Evolutionary conservation across 35 echinoderm and acorn worm species (phyloP).

Genomic region (Diadema setosum): DNA sequence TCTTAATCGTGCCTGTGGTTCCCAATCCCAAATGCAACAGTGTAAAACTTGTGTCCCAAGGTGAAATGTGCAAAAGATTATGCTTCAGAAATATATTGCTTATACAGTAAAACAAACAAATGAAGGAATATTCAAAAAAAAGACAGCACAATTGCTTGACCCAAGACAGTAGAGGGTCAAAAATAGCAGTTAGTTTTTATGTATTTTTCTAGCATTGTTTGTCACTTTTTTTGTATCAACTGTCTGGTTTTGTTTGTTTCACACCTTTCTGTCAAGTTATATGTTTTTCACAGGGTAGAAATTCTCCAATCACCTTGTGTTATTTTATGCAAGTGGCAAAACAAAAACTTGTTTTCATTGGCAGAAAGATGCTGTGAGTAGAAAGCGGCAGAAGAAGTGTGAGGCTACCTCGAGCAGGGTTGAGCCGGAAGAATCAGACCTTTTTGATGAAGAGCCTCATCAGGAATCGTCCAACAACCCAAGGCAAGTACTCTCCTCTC

Average conservation of each 20-base stretch:
- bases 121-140: too few species aligned
- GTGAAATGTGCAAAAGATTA: background rate
- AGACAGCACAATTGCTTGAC: too few species aligned
- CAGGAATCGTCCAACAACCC: background rate
- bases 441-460: background rate
- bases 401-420: background rate
- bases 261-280: background rate
- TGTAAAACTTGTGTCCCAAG: background rate
- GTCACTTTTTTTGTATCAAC: background rate
- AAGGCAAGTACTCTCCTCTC: background rate
- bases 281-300: background rate
- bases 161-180: too few species aligned
- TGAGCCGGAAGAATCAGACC: background rate
- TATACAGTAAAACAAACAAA: background rate
- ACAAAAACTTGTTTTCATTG: background rate
- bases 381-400: background rate
- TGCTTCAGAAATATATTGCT: background rate
- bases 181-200: background rate
- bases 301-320: background rate
- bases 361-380: background rate
- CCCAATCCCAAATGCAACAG: background rate
- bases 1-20: too few species aligned
- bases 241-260: background rate
- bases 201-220: background rate
- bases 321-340: background rate